These are phyloP conservation scores for Lithophane socia DNA, from an alignment of 2,888 invertebrate genomes.

Conservation along the genomic window DNA sequence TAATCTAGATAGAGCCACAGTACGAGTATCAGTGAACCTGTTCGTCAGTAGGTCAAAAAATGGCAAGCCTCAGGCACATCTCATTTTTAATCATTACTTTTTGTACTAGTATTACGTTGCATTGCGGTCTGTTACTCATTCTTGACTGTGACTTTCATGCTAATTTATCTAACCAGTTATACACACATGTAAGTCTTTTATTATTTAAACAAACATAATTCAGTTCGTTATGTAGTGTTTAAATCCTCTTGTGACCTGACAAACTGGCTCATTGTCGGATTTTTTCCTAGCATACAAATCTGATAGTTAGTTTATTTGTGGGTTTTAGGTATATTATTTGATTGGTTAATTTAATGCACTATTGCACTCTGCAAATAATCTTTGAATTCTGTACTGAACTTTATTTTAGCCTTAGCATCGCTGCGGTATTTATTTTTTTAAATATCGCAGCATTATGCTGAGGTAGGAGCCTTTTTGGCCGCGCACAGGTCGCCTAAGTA, in stretches of 20 bases:
- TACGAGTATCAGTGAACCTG: constrained; percentile 36
- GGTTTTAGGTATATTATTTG: background rate
- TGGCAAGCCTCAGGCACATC: constrained; percentile 26
- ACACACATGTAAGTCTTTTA: constrained; percentile 15
- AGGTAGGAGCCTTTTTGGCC: too few relatives aligned
- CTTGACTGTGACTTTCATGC: constrained; percentile 34
- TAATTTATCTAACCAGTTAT: constrained; percentile 46
- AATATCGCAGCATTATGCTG: too few relatives aligned
- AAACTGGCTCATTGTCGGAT: constrained; percentile 21
- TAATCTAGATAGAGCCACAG: constrained; percentile 24
- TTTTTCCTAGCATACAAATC: constrained; percentile 3
- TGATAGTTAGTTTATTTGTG: background rate
- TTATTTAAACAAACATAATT: constrained; percentile 29
- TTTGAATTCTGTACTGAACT: background rate
- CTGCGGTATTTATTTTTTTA: too few relatives aligned
- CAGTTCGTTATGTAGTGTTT: constrained; percentile 23
- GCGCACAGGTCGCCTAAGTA: too few relatives aligned
- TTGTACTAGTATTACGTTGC: constrained; percentile 29
- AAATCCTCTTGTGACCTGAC: constrained; percentile 14
- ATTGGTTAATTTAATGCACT: background rate
- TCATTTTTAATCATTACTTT: constrained; percentile 28
- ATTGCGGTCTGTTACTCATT: constrained; percentile 49
- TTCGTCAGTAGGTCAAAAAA: constrained; percentile 53
- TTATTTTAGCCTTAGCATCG: background rate
- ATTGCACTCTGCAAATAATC: background rate